Percentiles rank a stretch among this genome's conserved stretches.
Evolutionary conservation across 2,113 vertebrate genomes (phyloP).

Genomic region (Procavia capensis): DNA sequence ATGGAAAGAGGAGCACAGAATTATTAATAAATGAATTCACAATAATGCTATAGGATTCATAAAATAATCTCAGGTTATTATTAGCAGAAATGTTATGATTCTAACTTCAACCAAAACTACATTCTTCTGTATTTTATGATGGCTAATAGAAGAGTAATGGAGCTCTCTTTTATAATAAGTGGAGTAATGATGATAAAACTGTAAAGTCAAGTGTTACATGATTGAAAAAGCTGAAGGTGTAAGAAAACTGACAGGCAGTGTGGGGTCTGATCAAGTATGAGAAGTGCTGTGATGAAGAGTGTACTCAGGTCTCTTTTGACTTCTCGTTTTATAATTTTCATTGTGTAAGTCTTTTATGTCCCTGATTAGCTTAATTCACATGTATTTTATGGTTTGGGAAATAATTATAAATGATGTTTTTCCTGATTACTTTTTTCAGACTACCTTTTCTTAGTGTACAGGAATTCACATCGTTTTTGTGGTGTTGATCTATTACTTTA

Average conservation of each 20-base stretch:
- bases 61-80: background rate
- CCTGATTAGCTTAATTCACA: too few relatives aligned
- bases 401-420: too few relatives aligned
- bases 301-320: background rate
- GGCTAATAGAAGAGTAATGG: background rate
- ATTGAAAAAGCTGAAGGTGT: background rate
- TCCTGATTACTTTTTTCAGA: too few relatives aligned
- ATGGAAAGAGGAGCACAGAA: background rate
- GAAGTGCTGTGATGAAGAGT: background rate
- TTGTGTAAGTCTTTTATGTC: too few relatives aligned
- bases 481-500: too few relatives aligned
- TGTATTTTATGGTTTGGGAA: too few relatives aligned
- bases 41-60: background rate
- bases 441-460: too few relatives aligned
- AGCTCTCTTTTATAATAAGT: background rate
- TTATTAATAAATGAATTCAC: background rate
- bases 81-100: background rate
- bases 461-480: too few relatives aligned
- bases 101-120: background rate
- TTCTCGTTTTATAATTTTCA: too few relatives aligned
- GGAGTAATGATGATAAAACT: background rate
- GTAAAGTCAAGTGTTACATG: too few relatives aligned
- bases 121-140: background rate
- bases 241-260: background rate
- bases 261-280: background rate